Conservation (phyloP, 1,140 invertebrate species). For the Neodiprion pinetum region DNA sequence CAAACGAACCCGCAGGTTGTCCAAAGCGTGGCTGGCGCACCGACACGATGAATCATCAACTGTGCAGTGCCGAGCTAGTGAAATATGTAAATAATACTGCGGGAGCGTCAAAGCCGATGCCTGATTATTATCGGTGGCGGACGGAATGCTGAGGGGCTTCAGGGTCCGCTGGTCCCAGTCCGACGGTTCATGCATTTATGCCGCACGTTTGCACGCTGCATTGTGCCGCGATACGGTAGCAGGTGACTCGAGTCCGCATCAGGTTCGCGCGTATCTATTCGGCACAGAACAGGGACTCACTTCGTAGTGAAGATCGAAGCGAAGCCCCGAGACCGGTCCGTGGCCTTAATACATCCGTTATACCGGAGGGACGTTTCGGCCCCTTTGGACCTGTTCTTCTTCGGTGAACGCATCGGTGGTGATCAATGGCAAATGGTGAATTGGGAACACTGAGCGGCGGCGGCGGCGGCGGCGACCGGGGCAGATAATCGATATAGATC, state of each 20-base stretch:
- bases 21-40: conserved; percentile 40
- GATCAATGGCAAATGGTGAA: not conserved
- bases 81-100: conserved; percentile 47
- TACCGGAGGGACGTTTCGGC: not conserved
- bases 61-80: conserved; percentile 35
- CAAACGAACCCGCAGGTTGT: not conserved
- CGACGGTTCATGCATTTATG: not conserved
- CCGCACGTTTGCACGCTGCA: not conserved
- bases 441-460: too few relatives aligned
- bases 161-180: not conserved
- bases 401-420: not conserved
- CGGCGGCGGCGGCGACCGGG: not conserved
- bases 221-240: too few relatives aligned
- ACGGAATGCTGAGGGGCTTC: too few relatives aligned
- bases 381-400: not conserved
- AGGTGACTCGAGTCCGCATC: too few relatives aligned
- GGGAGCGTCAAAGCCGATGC: conserved; percentile 6
- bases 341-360: not conserved
- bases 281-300: too few relatives aligned
- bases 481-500: not conserved
- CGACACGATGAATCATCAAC: conserved; percentile 16
- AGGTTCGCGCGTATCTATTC: too few relatives aligned
- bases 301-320: too few relatives aligned
- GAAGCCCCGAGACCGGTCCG: too few relatives aligned
- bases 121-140: not conserved